Evolutionary conservation across 2,888 invertebrate species (phyloP), one percentile per base, ranked within the genome.

Genomic region (Blera fallax): DNA sequence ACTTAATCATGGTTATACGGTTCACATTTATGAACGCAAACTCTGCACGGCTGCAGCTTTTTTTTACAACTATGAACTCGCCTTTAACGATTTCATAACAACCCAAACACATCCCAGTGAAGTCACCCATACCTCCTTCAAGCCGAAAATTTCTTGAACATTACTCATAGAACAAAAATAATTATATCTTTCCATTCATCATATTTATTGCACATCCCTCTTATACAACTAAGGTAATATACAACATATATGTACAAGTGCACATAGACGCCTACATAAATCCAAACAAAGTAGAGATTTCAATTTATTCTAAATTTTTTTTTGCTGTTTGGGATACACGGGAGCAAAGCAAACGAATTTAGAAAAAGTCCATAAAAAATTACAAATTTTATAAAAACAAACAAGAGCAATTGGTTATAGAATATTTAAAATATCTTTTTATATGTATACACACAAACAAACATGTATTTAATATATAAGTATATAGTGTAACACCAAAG

Each of bases 321-420:
- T n/a, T 62, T 54, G 37, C 18, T 64, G 76, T 56, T 56, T 76
- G 76, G 65, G 76, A 76, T 76, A 76, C 45, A 34, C 34, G 37
- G 60, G 69, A 78, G 78, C 69, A 40, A 69, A 78, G 29, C 52
- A 72, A 72, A 48, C 79, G 79, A 79, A 79, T 79, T 79, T 79
- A 79, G 14, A 29, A 10, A 58, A 64, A 54, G n/a, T 54, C 32
- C 5, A 52, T 43, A 34, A 45, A 34, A 76, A 56, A 64, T 56
- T 40, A 72, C 58, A 79, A 79, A 72, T 79, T 79, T 79, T 79
- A 43, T 32, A 50, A 34, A 24, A 37, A 32, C 32, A 18, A 50
- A 69, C 5, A 29, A 60, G 8, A 52, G 11, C 43, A 16, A 60
- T 14, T 11, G 62, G 64, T 43, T 65, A 43, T 16, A 24, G 34